Percentiles rank a stretch among this genome's conserved stretches.
phyloP scores from a whole-genome alignment of 1,140 invertebrate species.

The Gerris buenoi region DNA sequence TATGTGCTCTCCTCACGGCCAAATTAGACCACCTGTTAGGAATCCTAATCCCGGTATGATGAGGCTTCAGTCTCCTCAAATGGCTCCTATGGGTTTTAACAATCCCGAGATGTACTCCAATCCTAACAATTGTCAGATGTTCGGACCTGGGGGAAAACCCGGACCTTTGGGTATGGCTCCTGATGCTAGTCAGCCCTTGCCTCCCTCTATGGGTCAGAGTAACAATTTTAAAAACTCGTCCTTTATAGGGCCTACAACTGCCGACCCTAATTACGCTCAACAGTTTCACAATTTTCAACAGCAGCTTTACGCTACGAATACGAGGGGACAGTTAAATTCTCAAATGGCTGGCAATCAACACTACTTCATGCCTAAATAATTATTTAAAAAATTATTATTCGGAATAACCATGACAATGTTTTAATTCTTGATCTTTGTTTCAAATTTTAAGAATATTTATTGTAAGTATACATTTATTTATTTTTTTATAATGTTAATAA shows the following conservation, averaged over 20 bases:
- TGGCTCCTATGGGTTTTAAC: conserved; percentile 28
- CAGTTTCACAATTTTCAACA: conserved; percentile 93
- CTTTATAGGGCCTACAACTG: conserved; percentile 67
- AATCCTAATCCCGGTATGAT: conserved; percentile 18
- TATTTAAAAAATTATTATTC: neutral
- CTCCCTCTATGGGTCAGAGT: conserved; percentile 59
- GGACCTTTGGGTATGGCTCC: conserved; percentile 33
- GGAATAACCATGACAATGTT: neutral
- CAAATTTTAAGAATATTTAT: neutral
- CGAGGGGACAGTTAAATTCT: conserved; percentile 35
- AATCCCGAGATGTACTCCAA: conserved; percentile 22
- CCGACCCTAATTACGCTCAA: conserved; percentile 81
- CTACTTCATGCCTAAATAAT: conserved; percentile 38
- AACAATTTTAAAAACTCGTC: conserved; percentile 61
- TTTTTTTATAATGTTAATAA: neutral
- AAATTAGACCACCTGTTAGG: conserved; percentile 18
- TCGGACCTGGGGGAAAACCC: conserved; percentile 32
- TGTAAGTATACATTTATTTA: neutral
- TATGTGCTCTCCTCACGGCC: conserved; percentile 13
- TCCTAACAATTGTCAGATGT: conserved; percentile 22
- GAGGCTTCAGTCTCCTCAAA: conserved; percentile 14
- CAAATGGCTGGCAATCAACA: conserved; percentile 33
- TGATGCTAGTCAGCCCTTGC: conserved; percentile 51
- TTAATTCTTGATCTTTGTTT: no score
- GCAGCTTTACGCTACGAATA: conserved; percentile 80